Conservation (phyloP, 2,888 invertebrate species). For the Phania funesta region DNA sequence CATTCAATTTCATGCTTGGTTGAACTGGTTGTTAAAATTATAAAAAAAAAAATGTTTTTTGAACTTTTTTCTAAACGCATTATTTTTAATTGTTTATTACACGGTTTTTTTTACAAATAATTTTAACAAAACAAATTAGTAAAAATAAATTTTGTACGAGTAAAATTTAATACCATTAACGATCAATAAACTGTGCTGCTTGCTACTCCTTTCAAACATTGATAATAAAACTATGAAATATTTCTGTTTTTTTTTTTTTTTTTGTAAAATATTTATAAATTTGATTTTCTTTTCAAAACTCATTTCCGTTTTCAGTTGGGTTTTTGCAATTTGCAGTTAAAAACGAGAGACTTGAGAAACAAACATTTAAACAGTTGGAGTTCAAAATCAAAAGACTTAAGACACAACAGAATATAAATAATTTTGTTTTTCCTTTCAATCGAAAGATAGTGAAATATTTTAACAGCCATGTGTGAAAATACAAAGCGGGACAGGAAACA, state of each 20-base stretch:
- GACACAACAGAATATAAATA: constrained; percentile 42
- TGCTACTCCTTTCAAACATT: neutral
- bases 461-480: constrained; percentile 14
- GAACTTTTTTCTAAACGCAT: neutral
- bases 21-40: constrained; percentile 2
- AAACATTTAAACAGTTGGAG: neutral
- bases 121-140: neutral
- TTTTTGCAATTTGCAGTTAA: neutral
- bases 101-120: neutral
- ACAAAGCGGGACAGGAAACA: constrained; percentile 26
- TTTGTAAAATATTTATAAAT: neutral
- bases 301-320: constrained; percentile 3
- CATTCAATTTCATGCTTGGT: constrained; percentile 54
- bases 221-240: neutral
- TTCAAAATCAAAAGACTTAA: constrained; percentile 58
- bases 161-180: neutral
- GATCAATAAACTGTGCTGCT: constrained; percentile 7
- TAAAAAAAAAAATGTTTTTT: neutral
- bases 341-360: constrained; percentile 40
- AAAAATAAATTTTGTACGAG: neutral
- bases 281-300: neutral
- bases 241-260: neutral
- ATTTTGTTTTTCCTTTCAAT: neutral
- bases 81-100: neutral
- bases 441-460: constrained; percentile 23